Evolutionary conservation across 1,140 invertebrate genomes (phyloP), one percentile per base, ranked within the genome.

Genomic region (Trinorchestia longiramus): DNA sequence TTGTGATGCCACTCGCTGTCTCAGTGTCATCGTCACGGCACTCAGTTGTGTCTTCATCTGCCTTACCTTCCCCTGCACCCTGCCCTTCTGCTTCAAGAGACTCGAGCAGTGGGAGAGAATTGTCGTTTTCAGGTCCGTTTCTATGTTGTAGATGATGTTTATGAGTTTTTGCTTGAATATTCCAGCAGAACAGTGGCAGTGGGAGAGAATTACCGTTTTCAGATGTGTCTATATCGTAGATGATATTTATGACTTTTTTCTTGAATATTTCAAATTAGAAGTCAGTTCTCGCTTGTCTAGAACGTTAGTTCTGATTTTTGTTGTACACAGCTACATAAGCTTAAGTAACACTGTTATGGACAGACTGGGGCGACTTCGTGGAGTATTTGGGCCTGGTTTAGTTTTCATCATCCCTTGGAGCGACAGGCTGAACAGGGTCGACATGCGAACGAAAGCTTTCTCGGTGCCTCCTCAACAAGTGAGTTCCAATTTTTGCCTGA

Each of bases 71-170:
- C 97, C 97, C 40, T 45, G 96, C 95, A 96, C 96, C n/a, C 95
- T 97, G 0, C 96, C 96, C 96, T 96, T 97, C 90, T 97, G 97
- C 95, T 96, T 97, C 96, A 96, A 96, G 95, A 96, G 96, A 43
- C 92, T 97, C 41, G 95, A 96, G 23, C 97, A 97, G 87, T 97
- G 97, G 97, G 97, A 97, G 43, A 95, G 97, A n/a, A 96, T 97
- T 47, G 96, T 97, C 95, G 96, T 96, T 23, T 97, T 96, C 95
- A 96, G 96, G 6, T 94, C 0, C 15, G 43, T 90, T n/a, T 90
- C 28, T 42, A 8, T 19, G 87, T 41, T 43, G 42, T 90, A 11
- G 15, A 36, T 77, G 28, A 15, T 77, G 62, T 77, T 77, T 36
- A 23, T 11, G 1, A 28, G 62, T 36, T 23, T 11, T 36, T 77